Conservation (phyloP, 2,113 vertebrate species). For the Catharus fuscescens region DNA sequence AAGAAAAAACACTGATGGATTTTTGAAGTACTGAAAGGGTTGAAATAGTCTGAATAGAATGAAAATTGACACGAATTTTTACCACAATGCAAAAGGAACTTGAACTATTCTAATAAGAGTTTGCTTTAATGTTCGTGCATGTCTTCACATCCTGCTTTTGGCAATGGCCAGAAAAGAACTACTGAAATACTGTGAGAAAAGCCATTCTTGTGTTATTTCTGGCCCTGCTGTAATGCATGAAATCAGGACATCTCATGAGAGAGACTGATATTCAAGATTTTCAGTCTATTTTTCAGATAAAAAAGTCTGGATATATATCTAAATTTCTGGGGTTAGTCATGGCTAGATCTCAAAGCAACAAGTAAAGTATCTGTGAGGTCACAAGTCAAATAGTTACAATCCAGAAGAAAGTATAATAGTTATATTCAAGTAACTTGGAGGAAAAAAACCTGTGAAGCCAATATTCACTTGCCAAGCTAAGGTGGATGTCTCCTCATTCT, state of each 20-base stretch:
- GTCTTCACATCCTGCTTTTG: constrained; percentile 65
- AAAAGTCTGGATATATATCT: constrained; percentile 49
- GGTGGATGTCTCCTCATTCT: neutral
- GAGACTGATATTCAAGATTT: constrained; percentile 61
- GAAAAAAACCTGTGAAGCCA: neutral
- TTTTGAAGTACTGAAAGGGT: constrained; percentile 37
- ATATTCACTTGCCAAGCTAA: neutral
- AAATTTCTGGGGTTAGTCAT: constrained; percentile 38
- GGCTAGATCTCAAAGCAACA: constrained; percentile 46
- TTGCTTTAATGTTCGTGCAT: constrained; percentile 63
- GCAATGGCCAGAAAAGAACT: constrained; percentile 58
- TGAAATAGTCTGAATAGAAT: constrained; percentile 45
- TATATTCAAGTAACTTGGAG: neutral
- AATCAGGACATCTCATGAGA: constrained; percentile 67
- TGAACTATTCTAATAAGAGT: constrained; percentile 48
- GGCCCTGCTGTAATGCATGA: constrained; percentile 49
- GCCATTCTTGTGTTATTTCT: constrained; percentile 67
- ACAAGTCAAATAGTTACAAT: constrained; percentile 25
- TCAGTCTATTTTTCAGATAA: constrained; percentile 54
- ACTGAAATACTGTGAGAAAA: constrained; percentile 69
- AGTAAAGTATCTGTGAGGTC: constrained; percentile 29
- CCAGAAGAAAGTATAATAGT: constrained; percentile 12
- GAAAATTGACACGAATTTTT: constrained; percentile 53
- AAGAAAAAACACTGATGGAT: constrained; percentile 28
- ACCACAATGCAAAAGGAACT: constrained; percentile 53